Conservation (phyloP, 2,113 vertebrate genomes). For the Seriola quinqueradiata region DNA sequence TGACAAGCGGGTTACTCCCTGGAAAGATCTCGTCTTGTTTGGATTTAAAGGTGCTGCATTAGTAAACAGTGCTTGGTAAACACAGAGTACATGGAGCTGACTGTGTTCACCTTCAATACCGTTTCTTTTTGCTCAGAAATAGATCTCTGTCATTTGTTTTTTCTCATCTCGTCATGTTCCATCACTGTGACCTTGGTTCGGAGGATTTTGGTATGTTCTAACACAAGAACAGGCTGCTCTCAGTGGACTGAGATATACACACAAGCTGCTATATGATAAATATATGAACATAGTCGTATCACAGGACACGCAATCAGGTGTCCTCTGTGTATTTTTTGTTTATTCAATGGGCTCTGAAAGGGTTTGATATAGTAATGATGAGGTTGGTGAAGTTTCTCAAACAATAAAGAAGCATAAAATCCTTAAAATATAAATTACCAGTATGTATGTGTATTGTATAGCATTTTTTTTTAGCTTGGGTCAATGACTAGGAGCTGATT, state of each 20-base stretch:
- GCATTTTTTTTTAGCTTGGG: not conserved
- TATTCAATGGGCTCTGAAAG: not conserved
- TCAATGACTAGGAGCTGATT: not conserved
- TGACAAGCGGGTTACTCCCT: slow-evolving; percentile 44
- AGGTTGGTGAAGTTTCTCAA: not conserved
- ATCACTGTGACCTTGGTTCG: slow-evolving; percentile 55
- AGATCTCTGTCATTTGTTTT: slow-evolving; percentile 67
- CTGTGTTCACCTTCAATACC: slow-evolving; percentile 20
- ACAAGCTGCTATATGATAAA: slow-evolving; percentile 16
- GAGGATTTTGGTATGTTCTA: slow-evolving; percentile 59
- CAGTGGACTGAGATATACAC: slow-evolving; percentile 39
- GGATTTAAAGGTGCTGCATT: slow-evolving; percentile 30
- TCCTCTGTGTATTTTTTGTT: not conserved
- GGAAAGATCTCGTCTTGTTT: slow-evolving; percentile 21
- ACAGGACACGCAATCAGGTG: not conserved
- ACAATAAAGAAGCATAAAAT: not conserved
- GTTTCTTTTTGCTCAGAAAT: slow-evolving; percentile 50
- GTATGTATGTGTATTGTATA: not conserved
- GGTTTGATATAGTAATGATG: not conserved
- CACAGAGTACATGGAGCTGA: not conserved
- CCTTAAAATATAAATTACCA: not conserved
- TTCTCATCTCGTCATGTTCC: slow-evolving; percentile 59
- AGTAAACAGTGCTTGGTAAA: slow-evolving; percentile 32
- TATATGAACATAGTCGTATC: not conserved
- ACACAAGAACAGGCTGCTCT: slow-evolving; percentile 33